A percentile compares a stretch with the other conserved stretches of the same genome.
These are phyloP conservation scores for Troides helena DNA, from an alignment of 2,888 invertebrate species.

Conservation along the genomic window DNA sequence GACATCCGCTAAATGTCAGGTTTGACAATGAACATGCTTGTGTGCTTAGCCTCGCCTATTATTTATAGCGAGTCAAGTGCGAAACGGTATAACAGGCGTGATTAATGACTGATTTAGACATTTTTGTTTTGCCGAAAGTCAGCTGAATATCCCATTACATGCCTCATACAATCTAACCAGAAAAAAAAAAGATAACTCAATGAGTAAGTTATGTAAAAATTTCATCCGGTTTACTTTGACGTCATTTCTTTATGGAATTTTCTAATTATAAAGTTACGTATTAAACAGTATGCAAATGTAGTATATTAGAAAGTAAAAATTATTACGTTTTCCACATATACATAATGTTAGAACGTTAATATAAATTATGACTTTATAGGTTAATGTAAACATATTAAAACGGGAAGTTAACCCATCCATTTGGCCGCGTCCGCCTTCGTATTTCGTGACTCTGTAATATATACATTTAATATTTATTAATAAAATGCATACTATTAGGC, in stretches of 20 bases:
- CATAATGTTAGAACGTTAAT: constrained; percentile 21
- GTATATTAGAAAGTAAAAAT: constrained; percentile 24
- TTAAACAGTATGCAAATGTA: constrained; percentile 18
- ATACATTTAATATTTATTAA: constrained; percentile 15
- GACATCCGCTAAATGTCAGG: constrained; percentile 28
- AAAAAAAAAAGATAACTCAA: neutral
- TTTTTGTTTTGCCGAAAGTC: constrained; percentile 26
- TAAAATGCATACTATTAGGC: constrained; percentile 7
- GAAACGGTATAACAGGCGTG: constrained; percentile 31
- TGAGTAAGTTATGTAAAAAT: neutral
- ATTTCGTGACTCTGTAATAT: constrained; percentile 18
- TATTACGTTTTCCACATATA: constrained; percentile 18
- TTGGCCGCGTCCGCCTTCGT: constrained; percentile 14
- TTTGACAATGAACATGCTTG: constrained; percentile 28
- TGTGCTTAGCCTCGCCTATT: constrained; percentile 19
- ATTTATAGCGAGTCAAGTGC: constrained; percentile 25
- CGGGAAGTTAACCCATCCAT: constrained; percentile 10
- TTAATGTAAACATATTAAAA: constrained; percentile 28
- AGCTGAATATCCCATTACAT: constrained; percentile 7
- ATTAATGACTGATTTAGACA: constrained; percentile 29
- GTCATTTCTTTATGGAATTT: neutral
- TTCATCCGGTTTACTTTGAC: neutral
- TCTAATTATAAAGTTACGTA: constrained; percentile 5
- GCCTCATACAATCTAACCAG: constrained; percentile 6
- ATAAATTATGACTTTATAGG: constrained; percentile 29